A percentile compares a stretch with the other conserved stretches of the same genome.
phyloP scores from a whole-genome alignment of 2,888 invertebrate genomes.

The Hyposoter dolosus region DNA sequence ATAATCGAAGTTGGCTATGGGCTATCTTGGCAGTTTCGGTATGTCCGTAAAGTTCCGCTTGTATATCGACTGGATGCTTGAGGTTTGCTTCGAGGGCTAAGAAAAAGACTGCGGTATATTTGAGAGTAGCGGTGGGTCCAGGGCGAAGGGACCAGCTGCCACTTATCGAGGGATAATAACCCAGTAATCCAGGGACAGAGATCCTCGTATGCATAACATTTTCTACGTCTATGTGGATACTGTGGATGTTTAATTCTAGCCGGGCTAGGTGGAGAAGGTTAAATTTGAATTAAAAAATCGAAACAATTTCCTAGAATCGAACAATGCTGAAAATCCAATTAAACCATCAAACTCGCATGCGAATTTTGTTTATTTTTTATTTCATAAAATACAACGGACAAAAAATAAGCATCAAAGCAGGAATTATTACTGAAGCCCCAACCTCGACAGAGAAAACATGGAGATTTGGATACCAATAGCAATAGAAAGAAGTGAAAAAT shows the following conservation, averaged over 20 bases:
- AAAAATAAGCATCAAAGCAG: not conserved
- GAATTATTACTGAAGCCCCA: not conserved
- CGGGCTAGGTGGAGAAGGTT: not conserved
- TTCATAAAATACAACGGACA: not conserved
- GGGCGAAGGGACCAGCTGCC: conserved; percentile 74
- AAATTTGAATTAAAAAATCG: not conserved
- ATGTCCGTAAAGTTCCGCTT: conserved; percentile 71
- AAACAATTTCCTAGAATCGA: not conserved
- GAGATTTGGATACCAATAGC: not conserved
- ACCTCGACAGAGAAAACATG: not conserved
- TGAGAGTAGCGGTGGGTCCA: conserved; percentile 41
- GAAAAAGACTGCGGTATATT: conserved; percentile 54
- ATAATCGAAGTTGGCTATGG: conserved; percentile 59
- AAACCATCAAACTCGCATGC: not conserved
- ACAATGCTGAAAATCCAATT: not conserved
- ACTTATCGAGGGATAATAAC: conserved; percentile 82
- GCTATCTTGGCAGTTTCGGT: conserved; percentile 78
- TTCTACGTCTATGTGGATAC: not conserved
- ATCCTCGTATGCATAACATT: conserved; percentile 31
- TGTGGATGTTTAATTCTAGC: too few relatives aligned
- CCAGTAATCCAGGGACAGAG: conserved; percentile 77
- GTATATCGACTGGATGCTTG: conserved; percentile 81
- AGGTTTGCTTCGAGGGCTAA: conserved; percentile 77
- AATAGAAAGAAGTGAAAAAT: not conserved
- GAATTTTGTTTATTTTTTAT: not conserved